Base-by-base conservation (phyloP, 2,888 invertebrate species). In the Stramonita haemastoma region DNA sequence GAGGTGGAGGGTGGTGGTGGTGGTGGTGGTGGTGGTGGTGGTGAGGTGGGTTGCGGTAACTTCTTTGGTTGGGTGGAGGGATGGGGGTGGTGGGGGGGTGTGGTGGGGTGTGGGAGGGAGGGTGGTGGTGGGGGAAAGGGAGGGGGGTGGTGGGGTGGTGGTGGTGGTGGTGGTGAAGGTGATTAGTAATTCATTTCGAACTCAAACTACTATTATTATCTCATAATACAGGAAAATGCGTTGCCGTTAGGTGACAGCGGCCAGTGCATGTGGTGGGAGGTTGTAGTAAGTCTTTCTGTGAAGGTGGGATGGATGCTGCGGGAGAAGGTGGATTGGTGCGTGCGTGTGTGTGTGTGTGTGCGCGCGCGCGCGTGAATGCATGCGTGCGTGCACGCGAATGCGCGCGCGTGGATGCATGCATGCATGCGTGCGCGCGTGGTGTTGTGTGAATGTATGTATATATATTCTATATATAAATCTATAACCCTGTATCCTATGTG, bases 311-410 rank as follows among this genome's bases (percentile, higher is more conserved):
- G n/a, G n/a, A n/a, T n/a, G n/a, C n/a, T n/a, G n/a, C n/a, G n/a
- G n/a, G n/a, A n/a, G n/a, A n/a, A n/a, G n/a, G 22, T 17, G 8
- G 70, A 70, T 19, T 22, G 70, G 19, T 70, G 70, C 26, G 26
- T 70, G 70, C 1, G 70, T 70, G 70, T 70, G 19, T 0, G 70
- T 17, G 70, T 70, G 19, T 8, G 81, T 36, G 81, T 36, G 11
- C n/a, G 57, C 17, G 84, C n/a, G 84, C n/a, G 84, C n/a, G 66
- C 15, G 86, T 34, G 26, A 19, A 29, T 19, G 57, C 87, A 81
- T 56, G 91, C 89, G 66, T 60, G 66, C 60, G 66, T 60, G 66
- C 60, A 34, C n/a, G 66, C 60, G 34, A 60, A 34, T 86, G 66
- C 60, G 34, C 60, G 66, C 60, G 66, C 60, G 66, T 60, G 70